These are phyloP conservation scores for Bradypodion pumilum DNA, from an alignment of 2,797 vertebrate genomes.

Conservation along the genomic window DNA sequence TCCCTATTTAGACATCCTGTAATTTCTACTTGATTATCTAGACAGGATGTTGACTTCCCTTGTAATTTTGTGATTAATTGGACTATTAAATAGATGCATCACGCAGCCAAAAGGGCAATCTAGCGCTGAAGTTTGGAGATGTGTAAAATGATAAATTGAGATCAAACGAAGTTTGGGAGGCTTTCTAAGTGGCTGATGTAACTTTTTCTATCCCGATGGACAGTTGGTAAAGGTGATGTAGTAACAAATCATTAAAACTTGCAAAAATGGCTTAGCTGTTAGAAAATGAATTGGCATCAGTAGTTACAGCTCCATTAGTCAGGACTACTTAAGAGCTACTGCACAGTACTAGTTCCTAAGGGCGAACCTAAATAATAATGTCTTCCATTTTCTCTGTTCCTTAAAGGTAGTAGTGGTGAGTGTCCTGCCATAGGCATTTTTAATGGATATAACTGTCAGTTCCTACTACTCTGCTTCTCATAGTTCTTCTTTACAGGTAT, in stretches of 20 bases:
- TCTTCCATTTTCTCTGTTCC: conserved; percentile 5
- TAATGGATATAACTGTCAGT: conserved; percentile 25
- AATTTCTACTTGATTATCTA: conserved; percentile 78
- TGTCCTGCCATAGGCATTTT: background rate
- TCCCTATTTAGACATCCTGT: conserved; percentile 67
- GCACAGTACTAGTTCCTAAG: conserved; percentile 15
- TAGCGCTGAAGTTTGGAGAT: conserved; percentile 54
- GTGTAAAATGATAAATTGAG: conserved; percentile 50
- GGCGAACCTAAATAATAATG: conserved; percentile 35
- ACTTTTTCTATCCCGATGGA: conserved; percentile 51
- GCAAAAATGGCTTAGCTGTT: conserved; percentile 44
- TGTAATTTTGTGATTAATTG: conserved; percentile 77
- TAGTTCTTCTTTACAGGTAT: conserved; percentile 2
- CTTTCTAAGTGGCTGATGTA: conserved; percentile 23
- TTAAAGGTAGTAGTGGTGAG: background rate
- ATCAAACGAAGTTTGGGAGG: conserved; percentile 60
- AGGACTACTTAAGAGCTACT: conserved; percentile 37
- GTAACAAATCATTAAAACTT: conserved; percentile 40
- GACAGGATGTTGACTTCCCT: conserved; percentile 73
- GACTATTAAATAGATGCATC: conserved; percentile 71
- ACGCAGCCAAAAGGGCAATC: conserved; percentile 59
- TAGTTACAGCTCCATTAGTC: conserved; percentile 33
- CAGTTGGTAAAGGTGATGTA: conserved; percentile 44
- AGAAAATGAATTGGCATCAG: conserved; percentile 56
- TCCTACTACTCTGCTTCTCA: background rate